phyloP scores from a whole-genome alignment of 2,797 vertebrate genomes.

The Epinephelus coioides region DNA sequence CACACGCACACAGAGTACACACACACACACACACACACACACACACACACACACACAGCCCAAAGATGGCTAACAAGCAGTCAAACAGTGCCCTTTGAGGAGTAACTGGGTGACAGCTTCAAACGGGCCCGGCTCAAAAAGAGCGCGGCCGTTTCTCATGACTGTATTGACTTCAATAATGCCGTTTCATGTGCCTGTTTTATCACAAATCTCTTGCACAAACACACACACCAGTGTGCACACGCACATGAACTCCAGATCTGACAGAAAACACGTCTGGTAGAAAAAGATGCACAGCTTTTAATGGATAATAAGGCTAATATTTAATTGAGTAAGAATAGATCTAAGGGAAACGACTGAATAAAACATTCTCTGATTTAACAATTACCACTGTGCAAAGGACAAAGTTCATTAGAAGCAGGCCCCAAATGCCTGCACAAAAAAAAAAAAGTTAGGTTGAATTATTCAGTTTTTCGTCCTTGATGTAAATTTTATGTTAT shows the following conservation, averaged over 20 bases:
- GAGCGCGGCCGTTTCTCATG: slow-evolving; percentile 53
- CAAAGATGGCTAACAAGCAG: slow-evolving; percentile 75
- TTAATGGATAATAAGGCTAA: slow-evolving; percentile 44
- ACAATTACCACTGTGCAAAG: slow-evolving; percentile 47
- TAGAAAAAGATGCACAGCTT: background rate
- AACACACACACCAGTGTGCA: slow-evolving; percentile 12
- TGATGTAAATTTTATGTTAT: slow-evolving; percentile 74
- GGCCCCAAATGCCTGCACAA: background rate
- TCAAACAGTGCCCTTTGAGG: slow-evolving; percentile 72
- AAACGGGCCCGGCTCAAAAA: slow-evolving; percentile 61
- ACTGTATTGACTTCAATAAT: slow-evolving; percentile 70
- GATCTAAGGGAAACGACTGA: slow-evolving; percentile 57
- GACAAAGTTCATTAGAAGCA: slow-evolving; percentile 62
- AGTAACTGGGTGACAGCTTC: slow-evolving; percentile 73
- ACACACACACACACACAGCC: slow-evolving; percentile 40
- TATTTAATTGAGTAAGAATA: slow-evolving; percentile 64
- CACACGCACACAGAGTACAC: slow-evolving; percentile 13
- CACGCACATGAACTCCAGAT: slow-evolving; percentile 1
- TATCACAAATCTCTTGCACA: slow-evolving; percentile 23
- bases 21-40: slow-evolving; percentile 42
- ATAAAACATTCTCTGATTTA: slow-evolving; percentile 63
- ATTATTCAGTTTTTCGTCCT: slow-evolving; percentile 75
- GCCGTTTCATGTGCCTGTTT: slow-evolving; percentile 55
- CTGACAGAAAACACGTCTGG: slow-evolving; percentile 19
- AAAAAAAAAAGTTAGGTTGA: slow-evolving; percentile 43